phyloP scores from a whole-genome alignment of 2,113 vertebrate genomes.

The Phaethon lepturus region DNA sequence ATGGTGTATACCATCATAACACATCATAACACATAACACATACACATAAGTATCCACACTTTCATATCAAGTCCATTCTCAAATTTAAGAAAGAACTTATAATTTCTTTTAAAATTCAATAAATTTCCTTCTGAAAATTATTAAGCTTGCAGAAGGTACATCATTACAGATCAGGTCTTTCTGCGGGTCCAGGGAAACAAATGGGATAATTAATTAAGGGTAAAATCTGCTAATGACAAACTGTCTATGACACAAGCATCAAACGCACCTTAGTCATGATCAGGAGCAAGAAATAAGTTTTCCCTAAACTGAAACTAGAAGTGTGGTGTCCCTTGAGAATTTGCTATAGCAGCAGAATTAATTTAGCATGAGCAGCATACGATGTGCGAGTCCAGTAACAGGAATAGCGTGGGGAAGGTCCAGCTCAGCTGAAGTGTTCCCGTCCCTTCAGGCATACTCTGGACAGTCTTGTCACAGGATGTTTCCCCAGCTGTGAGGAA shows the following conservation, averaged over 20 bases:
- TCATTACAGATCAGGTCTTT: background rate
- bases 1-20: background rate
- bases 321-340: background rate
- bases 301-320: background rate
- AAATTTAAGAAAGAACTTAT: background rate
- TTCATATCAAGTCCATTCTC: background rate
- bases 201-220: background rate
- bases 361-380: background rate
- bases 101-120: background rate
- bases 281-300: background rate
- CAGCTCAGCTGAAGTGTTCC: background rate
- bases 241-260: fast-evolving
- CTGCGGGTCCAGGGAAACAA: background rate
- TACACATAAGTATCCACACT: background rate
- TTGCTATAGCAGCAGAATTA: background rate
- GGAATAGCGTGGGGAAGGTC: background rate
- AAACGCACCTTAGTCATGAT: background rate
- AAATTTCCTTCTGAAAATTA: background rate
- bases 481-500: background rate
- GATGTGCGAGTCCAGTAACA: fast-evolving
- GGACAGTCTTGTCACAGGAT: background rate
- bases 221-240: background rate
- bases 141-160: background rate
- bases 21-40: no score
- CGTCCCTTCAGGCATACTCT: background rate